A percentile compares a stretch with the other conserved stretches of the same genome.
Evolutionary conservation across 2,797 vertebrate species (phyloP).

Genomic region (Parotocinclus haroldoi): DNA sequence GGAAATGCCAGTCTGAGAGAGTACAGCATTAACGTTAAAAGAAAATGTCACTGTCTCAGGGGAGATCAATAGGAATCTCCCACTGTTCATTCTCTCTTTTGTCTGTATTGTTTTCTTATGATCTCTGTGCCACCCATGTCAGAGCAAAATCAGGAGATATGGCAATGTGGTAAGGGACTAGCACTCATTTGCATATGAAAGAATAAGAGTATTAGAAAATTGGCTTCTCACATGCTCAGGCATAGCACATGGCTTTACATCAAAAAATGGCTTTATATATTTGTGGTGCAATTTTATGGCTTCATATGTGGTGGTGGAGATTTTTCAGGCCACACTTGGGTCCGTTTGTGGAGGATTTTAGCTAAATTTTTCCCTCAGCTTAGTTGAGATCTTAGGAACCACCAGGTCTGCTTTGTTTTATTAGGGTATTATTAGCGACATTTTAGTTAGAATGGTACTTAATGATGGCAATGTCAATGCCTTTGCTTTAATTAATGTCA

Average conservation of each 20-base stretch:
- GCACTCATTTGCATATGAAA: slow-evolving; percentile 44
- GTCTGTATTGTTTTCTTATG: slow-evolving; percentile 19
- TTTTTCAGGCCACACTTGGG: too few relatives aligned
- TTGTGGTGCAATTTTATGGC: too few relatives aligned
- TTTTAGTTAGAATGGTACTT: too few relatives aligned
- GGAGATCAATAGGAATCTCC: slow-evolving; percentile 7
- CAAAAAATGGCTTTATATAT: too few relatives aligned
- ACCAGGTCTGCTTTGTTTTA: too few relatives aligned
- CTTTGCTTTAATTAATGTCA: not conserved
- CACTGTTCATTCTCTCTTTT: slow-evolving; percentile 39
- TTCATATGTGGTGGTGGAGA: too few relatives aligned
- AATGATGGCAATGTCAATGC: too few relatives aligned
- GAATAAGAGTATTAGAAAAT: slow-evolving; percentile 20
- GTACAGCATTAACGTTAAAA: slow-evolving; percentile 36
- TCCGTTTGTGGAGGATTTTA: too few relatives aligned
- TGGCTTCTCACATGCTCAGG: slow-evolving; percentile 17
- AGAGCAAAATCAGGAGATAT: slow-evolving; percentile 29
- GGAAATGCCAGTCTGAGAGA: slow-evolving; percentile 23
- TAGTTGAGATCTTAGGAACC: too few relatives aligned
- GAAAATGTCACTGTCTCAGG: slow-evolving; percentile 34
- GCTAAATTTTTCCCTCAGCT: too few relatives aligned
- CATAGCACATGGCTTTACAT: too few relatives aligned
- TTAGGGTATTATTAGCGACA: too few relatives aligned
- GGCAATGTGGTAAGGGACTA: slow-evolving; percentile 34
- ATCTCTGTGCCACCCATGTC: slow-evolving; percentile 54